phyloP scores from a whole-genome alignment of 2,797 vertebrate genomes.

The Catharus ustulatus region DNA sequence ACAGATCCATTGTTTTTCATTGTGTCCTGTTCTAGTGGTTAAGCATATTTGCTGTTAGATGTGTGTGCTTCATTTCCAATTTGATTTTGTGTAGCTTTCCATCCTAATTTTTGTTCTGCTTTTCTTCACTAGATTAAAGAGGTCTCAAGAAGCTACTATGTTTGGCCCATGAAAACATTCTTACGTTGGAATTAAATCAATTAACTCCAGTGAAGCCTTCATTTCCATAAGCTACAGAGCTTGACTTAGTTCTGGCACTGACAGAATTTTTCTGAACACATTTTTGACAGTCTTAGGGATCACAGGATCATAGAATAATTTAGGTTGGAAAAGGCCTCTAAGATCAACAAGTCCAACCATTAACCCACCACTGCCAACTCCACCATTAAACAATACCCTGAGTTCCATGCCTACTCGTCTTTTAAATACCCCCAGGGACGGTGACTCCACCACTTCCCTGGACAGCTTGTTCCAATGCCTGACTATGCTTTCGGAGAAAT shows the following conservation, averaged over 20 bases:
- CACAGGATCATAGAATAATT: neutral
- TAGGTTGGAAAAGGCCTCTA: neutral
- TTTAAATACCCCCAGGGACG: neutral
- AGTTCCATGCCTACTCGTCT: accelerated
- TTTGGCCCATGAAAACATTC: neutral
- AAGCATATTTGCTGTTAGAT: neutral
- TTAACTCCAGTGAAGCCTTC: neutral
- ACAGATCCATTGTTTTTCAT: neutral
- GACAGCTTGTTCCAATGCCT: neutral
- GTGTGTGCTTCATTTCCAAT: neutral
- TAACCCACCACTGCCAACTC: neutral
- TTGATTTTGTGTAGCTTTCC: neutral
- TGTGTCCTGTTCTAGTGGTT: neutral
- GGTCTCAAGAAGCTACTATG: neutral
- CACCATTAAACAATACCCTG: neutral
- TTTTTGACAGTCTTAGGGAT: neutral
- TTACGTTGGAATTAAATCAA: neutral
- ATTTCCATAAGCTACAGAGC: neutral
- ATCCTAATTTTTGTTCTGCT: neutral
- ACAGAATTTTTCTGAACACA: neutral
- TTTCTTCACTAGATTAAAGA: neutral
- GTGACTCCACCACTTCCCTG: neutral
- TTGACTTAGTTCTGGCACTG: neutral
- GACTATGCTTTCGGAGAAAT: neutral
- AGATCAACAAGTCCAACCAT: neutral